Percentiles rank a stretch among this genome's conserved stretches.
Evolutionary conservation across 2,113 vertebrate genomes (phyloP).

Genomic region (Romanogobio albipinnatus): DNA sequence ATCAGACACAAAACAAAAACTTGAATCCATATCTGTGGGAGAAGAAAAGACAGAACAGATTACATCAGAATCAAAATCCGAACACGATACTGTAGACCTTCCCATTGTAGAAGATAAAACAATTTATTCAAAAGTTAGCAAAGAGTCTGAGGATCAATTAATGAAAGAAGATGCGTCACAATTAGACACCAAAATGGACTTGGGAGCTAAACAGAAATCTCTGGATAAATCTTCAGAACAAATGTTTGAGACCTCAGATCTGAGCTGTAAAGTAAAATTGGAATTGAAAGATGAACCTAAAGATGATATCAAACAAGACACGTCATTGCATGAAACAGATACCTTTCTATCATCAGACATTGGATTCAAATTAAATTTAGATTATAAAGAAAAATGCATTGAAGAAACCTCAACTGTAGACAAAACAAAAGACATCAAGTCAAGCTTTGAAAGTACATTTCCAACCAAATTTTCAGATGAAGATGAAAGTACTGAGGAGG

Average conservation of each 20-base stretch:
- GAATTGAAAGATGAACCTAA: slow-evolving; percentile 21
- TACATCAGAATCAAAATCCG: slow-evolving; percentile 28
- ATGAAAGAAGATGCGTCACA: neutral
- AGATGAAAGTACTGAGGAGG: slow-evolving; percentile 73
- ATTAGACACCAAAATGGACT: neutral
- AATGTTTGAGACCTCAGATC: slow-evolving; percentile 42
- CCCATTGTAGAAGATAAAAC: slow-evolving; percentile 18
- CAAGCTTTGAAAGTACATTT: slow-evolving; percentile 57
- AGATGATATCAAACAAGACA: slow-evolving; percentile 24
- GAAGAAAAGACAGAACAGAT: slow-evolving; percentile 18
- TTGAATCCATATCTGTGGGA: neutral
- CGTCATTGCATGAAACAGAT: slow-evolving; percentile 35
- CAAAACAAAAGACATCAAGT: slow-evolving; percentile 18
- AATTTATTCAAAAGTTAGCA: slow-evolving; percentile 35
- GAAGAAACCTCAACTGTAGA: slow-evolving; percentile 39
- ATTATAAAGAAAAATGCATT: slow-evolving; percentile 58
- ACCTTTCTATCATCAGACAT: slow-evolving; percentile 46
- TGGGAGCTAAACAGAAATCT: slow-evolving; percentile 24
- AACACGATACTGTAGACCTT: neutral
- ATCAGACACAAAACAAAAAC: slow-evolving; percentile 39
- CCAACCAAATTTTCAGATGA: slow-evolving; percentile 74
- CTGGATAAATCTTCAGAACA: slow-evolving; percentile 21
- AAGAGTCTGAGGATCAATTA: slow-evolving; percentile 11
- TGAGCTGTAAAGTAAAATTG: slow-evolving; percentile 39
- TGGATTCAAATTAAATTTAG: slow-evolving; percentile 55